Base-by-base conservation (phyloP, 2,888 invertebrate genomes). In the Drosophila longiperda region DNA sequence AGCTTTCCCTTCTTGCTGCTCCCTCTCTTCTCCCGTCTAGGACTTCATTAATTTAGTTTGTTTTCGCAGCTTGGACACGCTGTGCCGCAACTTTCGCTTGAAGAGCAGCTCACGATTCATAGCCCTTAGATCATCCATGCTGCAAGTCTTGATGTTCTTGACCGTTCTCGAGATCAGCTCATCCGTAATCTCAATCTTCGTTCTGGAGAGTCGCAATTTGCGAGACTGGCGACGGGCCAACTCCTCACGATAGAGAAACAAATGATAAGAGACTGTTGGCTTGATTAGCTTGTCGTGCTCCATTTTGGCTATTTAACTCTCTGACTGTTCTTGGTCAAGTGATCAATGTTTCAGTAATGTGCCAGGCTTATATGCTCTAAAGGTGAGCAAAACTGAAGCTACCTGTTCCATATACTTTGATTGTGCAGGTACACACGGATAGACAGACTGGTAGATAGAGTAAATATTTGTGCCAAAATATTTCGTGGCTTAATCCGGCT, bases 401-500 rank as follows among this genome's bases (percentile, higher is more conserved):
- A 67, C 49, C 49, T 68, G 38, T n/a, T 9, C 42, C 20, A 11
- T 63, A 12, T 23, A 50, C 15, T 57, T 11, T 59, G 63, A 54
- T 72, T 58, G 68, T 2, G 33, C 57, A 32, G 59, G 63, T 26
- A 29, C 11, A 12, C 29, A 52, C 20, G 7, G 9, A 11, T 15
- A 23, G 15, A 17, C 53, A 6, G 15, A 0, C 36, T 53, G 23
- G 59, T 26, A 59, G 64, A 12, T 23, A n/a, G 52, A 69, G 83
- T 85, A 77, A 88, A 85, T 90, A 86, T 90, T 86, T 88, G 78
- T 85, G 88, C 78, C 73, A 88, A 90, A 85, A 87, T 90, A 90
- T 90, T 85, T 89, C 86, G 75, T 61, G 33, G 48, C 79, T 81
- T 81, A 88, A 88, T 81, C 90, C 81, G 53, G 67, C 38, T 65